Evolutionary conservation across 2,113 vertebrate genomes (phyloP).

Genomic region (Crotalus viridis): DNA sequence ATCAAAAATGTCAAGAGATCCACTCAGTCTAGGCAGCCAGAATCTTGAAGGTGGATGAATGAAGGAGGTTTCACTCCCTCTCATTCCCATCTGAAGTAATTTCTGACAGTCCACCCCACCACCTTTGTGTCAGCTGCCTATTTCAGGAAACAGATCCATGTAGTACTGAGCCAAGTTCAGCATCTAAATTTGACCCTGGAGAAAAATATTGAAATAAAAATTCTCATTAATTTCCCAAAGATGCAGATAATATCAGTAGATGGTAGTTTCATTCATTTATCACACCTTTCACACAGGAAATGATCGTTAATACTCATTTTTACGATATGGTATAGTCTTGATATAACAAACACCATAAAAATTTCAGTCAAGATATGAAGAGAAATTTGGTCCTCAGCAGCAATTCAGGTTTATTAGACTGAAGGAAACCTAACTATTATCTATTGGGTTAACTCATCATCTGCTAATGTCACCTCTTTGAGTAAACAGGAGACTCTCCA

Average conservation of each 20-base stretch:
- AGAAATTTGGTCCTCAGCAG: neutral
- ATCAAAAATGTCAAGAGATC: neutral
- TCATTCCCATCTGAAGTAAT: neutral
- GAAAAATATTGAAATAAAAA: neutral
- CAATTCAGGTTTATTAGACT: neutral
- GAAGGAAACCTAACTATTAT: neutral
- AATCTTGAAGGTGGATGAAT: neutral
- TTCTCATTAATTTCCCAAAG: neutral
- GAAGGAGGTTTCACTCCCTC: neutral
- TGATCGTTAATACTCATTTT: neutral
- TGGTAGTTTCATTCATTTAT: neutral
- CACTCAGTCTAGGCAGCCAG: neutral
- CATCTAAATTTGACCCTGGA: neutral
- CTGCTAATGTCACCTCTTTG: neutral
- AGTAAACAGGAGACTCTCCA: neutral
- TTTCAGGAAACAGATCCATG: neutral
- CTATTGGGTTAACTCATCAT: neutral
- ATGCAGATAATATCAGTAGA: neutral
- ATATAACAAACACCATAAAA: neutral
- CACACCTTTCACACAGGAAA: neutral
- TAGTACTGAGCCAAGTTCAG: neutral
- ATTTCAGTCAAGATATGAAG: neutral
- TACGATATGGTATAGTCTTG: neutral
- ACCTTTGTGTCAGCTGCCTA: neutral
- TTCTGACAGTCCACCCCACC: neutral